Conservation (phyloP, 2,113 vertebrate genomes). For the Riparia riparia region DNA sequence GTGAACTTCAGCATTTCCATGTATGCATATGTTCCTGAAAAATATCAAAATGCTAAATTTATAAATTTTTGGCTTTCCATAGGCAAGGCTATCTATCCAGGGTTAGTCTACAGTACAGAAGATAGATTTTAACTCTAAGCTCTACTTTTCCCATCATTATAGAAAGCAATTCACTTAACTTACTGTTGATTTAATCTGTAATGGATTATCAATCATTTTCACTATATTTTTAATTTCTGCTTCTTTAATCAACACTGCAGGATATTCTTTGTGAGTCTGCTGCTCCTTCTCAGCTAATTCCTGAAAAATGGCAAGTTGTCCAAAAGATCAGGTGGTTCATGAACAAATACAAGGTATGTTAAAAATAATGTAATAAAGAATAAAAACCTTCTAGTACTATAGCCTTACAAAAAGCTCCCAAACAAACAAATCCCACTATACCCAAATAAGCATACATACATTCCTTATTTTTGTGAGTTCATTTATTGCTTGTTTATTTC, state of each 20-base stretch:
- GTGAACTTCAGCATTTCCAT: neutral
- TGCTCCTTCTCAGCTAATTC: conserved; percentile 71
- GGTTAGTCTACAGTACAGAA: neutral
- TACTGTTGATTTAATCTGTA: conserved; percentile 82
- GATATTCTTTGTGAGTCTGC: conserved; percentile 37
- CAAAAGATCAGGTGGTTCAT: neutral
- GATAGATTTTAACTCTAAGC: neutral
- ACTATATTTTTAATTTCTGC: conserved; percentile 78
- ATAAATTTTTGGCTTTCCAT: neutral
- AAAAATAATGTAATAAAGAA: neutral
- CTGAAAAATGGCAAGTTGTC: conserved; percentile 70
- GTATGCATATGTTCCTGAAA: rapidly evolving
- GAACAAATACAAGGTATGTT: neutral
- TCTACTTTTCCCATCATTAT: neutral
- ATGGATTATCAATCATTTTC: conserved; percentile 80
- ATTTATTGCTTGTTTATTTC: conserved; percentile 92
- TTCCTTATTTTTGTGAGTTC: conserved; percentile 90
- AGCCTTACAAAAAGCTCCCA: neutral
- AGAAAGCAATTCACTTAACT: conserved; percentile 61
- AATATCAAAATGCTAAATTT: neutral
- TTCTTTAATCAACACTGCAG: conserved; percentile 64
- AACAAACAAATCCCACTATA: neutral
- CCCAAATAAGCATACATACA: conserved; percentile 63
- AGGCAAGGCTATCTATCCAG: neutral
- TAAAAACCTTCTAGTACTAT: neutral